Evolutionary conservation across 2,113 vertebrate genomes (phyloP).

Genomic region (Peucedramus taeniatus): DNA sequence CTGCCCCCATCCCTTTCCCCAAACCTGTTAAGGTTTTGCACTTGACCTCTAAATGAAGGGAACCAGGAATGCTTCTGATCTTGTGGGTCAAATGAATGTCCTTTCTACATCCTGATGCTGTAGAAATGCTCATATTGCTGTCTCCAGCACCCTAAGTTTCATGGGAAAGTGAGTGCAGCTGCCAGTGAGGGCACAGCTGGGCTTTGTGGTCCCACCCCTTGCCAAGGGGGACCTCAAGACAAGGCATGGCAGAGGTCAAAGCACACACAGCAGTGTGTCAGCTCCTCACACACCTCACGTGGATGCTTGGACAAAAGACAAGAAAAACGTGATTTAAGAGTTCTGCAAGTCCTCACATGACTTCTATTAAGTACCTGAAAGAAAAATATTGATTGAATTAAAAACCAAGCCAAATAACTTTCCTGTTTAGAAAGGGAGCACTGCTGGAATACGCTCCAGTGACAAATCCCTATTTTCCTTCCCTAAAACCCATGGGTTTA

Average conservation of each 20-base stretch:
- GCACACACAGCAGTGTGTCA: not conserved
- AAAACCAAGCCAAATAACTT: not conserved
- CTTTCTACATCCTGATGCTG: not conserved
- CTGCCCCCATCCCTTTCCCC: rapidly evolving
- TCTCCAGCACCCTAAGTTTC: not conserved
- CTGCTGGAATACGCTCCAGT: not conserved
- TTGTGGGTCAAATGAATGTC: not conserved
- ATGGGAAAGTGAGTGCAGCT: rapidly evolving
- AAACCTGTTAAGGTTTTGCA: not conserved
- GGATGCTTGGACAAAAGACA: not conserved
- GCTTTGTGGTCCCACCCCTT: not conserved
- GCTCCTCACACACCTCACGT: not conserved
- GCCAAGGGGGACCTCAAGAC: not conserved
- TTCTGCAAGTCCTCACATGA: not conserved
- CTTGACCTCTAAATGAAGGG: not conserved
- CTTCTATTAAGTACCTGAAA: not conserved
- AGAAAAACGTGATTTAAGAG: not conserved
- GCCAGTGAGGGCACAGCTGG: not conserved
- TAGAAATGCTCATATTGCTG: not conserved
- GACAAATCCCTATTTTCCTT: not conserved
- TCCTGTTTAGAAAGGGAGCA: not conserved
- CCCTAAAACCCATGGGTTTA: not conserved
- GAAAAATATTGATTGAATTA: not conserved
- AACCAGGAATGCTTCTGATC: not conserved
- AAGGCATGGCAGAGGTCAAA: not conserved